A percentile compares a stretch with the other conserved stretches of the same genome.
Evolutionary conservation across 1,140 invertebrate species (phyloP).

Genomic region (Drosophila pallidifrons): DNA sequence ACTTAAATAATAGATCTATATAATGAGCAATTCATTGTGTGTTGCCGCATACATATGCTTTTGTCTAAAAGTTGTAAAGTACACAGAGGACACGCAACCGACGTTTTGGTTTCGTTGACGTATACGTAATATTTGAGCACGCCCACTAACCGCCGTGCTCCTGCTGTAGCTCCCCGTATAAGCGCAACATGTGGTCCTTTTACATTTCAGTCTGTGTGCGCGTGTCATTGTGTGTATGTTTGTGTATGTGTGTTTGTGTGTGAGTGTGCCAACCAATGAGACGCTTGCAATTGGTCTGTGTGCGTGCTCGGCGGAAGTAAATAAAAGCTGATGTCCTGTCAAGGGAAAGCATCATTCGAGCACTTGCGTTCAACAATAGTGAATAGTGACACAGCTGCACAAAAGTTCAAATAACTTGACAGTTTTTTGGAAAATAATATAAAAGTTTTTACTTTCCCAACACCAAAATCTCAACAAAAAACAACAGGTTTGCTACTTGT

Average conservation of each 20-base stretch:
- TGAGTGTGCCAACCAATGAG: conserved; percentile 58
- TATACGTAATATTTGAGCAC: conserved; percentile 75
- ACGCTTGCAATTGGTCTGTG: conserved; percentile 43
- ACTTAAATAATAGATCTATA: conserved; percentile 77
- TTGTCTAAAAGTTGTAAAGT: conserved; percentile 58
- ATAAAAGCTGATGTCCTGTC: conserved; percentile 82
- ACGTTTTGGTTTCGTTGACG: conserved; percentile 61
- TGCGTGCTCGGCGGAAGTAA: conserved; percentile 61
- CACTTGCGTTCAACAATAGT: conserved; percentile 71
- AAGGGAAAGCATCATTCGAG: conserved; percentile 72
- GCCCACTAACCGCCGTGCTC: conserved; percentile 56
- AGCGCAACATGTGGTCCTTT: conserved; percentile 74
- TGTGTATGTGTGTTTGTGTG: conserved; percentile 27
- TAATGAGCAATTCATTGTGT: conserved; percentile 51
- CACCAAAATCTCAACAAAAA: conserved; percentile 7
- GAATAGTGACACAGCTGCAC: conserved; percentile 21
- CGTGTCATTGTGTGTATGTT: conserved; percentile 20
- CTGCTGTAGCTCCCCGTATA: conserved; percentile 21
- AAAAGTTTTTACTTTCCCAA: not conserved
- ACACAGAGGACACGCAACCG: conserved; percentile 34
- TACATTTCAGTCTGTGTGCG: conserved; percentile 18
- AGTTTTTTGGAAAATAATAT: conserved; percentile 16
- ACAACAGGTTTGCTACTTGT: conserved; percentile 16
- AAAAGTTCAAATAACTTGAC: conserved; percentile 6
- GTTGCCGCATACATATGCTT: not conserved